A percentile compares a stretch with the other conserved stretches of the same genome.
Conservation (phyloP, 2,113 vertebrate genomes). For the Phylloscopus whistleri region DNA sequence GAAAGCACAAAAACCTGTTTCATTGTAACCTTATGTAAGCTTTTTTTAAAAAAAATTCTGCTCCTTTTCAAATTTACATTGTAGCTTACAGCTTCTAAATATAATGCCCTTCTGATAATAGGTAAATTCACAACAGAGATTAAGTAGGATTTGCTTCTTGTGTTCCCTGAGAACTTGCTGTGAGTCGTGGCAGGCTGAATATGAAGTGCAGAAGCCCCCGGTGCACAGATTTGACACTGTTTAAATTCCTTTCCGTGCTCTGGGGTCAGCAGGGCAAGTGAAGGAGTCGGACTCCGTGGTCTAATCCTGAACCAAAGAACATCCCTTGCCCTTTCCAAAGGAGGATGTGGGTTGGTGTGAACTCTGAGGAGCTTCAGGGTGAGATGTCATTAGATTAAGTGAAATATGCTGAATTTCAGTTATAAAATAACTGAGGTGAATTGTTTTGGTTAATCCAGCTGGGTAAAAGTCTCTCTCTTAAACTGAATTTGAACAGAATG, state of each 20-base stretch:
- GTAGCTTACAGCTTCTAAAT: not conserved
- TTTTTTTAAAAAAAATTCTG: not conserved
- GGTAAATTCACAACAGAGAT: not conserved
- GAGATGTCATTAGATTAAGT: not conserved
- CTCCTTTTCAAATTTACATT: not conserved
- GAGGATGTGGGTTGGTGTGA: not conserved
- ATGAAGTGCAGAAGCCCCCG: not conserved
- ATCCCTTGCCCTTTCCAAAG: not conserved
- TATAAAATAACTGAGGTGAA: not conserved
- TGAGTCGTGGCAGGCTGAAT: not conserved
- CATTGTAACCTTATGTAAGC: not conserved
- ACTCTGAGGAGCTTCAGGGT: not conserved
- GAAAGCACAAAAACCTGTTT: not conserved
- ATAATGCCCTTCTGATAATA: rapidly evolving
- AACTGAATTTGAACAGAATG: not conserved
- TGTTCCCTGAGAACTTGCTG: not conserved
- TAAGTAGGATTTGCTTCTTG: not conserved
- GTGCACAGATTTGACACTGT: not conserved
- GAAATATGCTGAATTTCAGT: not conserved
- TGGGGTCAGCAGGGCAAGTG: not conserved
- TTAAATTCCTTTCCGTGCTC: not conserved
- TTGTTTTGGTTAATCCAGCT: not conserved
- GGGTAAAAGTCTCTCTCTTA: not conserved
- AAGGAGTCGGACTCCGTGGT: not conserved
- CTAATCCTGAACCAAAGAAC: not conserved